A percentile compares a stretch with the other conserved stretches of the same genome.
Conservation (phyloP, 2,888 invertebrate species). For the Seira musarum region DNA sequence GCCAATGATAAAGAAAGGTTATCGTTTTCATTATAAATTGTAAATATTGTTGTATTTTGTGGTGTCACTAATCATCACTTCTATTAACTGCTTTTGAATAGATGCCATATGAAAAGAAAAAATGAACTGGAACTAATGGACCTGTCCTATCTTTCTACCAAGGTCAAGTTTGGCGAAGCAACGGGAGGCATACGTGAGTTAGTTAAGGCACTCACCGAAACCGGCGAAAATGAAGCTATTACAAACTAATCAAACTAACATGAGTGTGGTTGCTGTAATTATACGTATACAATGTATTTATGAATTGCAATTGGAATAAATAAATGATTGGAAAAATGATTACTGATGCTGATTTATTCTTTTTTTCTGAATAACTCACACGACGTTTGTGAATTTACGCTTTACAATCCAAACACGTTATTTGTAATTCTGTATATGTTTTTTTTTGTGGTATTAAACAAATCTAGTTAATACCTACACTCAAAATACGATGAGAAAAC, state of each 20-base stretch:
- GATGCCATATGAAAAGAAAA: conserved; percentile 64
- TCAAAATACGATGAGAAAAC: conserved; percentile 8
- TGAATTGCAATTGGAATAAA: no score
- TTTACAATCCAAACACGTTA: conserved; percentile 38
- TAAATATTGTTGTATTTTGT: not conserved
- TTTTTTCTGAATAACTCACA: conserved; percentile 50
- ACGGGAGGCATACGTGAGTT: conserved; percentile 21
- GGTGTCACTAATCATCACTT: no score
- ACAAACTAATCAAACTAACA: not conserved
- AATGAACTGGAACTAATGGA: conserved; percentile 63
- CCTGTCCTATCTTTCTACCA: conserved; percentile 60
- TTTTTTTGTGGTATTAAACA: conserved; percentile 51
- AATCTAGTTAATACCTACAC: conserved; percentile 51
- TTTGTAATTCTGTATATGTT: no score
- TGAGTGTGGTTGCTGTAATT: no score
- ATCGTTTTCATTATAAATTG: not conserved
- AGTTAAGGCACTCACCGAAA: conserved; percentile 21
- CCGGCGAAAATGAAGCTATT: no score
- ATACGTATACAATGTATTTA: no score
- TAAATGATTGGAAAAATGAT: no score
- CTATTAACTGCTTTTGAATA: no score
- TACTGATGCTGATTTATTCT: conserved; percentile 46
- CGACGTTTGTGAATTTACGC: conserved; percentile 51
- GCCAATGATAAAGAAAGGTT: conserved; percentile 55
- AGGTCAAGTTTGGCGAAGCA: conserved; percentile 58